Conservation (phyloP, 2,888 invertebrate species). For the Tinea trinotella region DNA sequence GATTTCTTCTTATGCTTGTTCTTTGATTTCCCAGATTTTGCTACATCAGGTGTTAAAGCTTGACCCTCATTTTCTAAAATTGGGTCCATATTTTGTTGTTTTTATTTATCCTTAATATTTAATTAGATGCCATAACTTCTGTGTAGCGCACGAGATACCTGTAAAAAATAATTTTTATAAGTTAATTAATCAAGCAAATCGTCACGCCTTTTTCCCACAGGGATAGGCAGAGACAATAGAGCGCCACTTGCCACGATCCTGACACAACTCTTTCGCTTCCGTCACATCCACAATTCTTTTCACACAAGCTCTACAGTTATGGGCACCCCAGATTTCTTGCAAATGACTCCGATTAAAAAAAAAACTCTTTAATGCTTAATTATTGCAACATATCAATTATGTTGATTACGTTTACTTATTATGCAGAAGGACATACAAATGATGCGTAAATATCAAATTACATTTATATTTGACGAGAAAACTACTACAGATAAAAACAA, state of each 20-base stretch:
- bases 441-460: background rate
- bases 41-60: constrained; percentile 49
- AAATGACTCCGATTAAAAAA: too few species aligned
- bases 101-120: constrained; percentile 38
- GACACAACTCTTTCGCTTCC: too few species aligned
- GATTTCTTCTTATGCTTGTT: constrained; percentile 56
- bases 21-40: constrained; percentile 56
- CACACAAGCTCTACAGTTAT: too few species aligned
- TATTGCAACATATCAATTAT: too few species aligned
- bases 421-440: background rate
- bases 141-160: constrained; percentile 40
- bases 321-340: too few species aligned
- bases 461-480: background rate
- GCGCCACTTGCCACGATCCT: too few species aligned
- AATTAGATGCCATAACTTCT: constrained; percentile 46
- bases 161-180: constrained; percentile 29
- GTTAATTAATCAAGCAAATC: background rate
- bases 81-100: constrained; percentile 53
- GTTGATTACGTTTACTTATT: too few species aligned
- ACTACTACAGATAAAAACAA: too few species aligned
- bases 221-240: too few species aligned
- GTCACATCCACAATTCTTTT: too few species aligned
- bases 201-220: too few species aligned
- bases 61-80: constrained; percentile 62
- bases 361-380: too few species aligned